phyloP scores from a whole-genome alignment of 2,888 invertebrate genomes.

The Eudiplozoon nipponicum region DNA sequence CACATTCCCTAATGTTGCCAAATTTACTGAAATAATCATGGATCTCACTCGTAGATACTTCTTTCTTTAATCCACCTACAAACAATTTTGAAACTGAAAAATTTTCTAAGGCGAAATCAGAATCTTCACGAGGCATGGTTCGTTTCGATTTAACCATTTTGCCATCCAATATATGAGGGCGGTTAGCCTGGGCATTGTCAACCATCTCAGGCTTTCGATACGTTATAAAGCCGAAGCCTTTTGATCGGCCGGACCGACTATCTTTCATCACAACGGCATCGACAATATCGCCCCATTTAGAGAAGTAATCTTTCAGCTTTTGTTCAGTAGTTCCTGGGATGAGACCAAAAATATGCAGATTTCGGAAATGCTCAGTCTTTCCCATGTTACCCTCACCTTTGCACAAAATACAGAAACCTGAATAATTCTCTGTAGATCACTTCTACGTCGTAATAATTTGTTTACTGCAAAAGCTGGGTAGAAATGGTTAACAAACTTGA shows the following conservation, averaged over 20 bases:
- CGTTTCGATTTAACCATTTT: slow-evolving; percentile 77
- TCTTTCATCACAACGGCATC: slow-evolving; percentile 17
- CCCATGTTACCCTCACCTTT: too few relatives aligned
- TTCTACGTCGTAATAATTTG: too few relatives aligned
- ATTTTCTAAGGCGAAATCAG: slow-evolving; percentile 60
- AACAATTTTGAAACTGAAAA: slow-evolving; percentile 72
- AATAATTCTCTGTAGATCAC: too few relatives aligned
- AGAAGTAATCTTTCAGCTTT: slow-evolving; percentile 56
- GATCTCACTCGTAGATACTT: slow-evolving; percentile 57
- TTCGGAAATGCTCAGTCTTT: slow-evolving; percentile 36
- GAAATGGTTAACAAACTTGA: too few relatives aligned
- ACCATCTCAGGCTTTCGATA: slow-evolving; percentile 69
- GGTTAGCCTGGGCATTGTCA: slow-evolving; percentile 49
- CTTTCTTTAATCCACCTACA: slow-evolving; percentile 65
- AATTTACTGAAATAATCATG: slow-evolving; percentile 31
- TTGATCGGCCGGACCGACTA: slow-evolving; percentile 26
- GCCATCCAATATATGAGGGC: slow-evolving; percentile 66
- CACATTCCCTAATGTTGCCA: slow-evolving; percentile 48
- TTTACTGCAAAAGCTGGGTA: too few relatives aligned
- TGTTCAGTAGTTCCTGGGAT: slow-evolving; percentile 65
- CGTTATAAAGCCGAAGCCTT: slow-evolving; percentile 91
- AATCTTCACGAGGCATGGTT: slow-evolving; percentile 48
- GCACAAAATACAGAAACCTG: too few relatives aligned
- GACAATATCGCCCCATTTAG: slow-evolving; percentile 54
- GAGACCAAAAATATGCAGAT: slow-evolving; percentile 61